Conservation (phyloP, 2,797 vertebrate genomes). For the Fringilla coelebs region DNA sequence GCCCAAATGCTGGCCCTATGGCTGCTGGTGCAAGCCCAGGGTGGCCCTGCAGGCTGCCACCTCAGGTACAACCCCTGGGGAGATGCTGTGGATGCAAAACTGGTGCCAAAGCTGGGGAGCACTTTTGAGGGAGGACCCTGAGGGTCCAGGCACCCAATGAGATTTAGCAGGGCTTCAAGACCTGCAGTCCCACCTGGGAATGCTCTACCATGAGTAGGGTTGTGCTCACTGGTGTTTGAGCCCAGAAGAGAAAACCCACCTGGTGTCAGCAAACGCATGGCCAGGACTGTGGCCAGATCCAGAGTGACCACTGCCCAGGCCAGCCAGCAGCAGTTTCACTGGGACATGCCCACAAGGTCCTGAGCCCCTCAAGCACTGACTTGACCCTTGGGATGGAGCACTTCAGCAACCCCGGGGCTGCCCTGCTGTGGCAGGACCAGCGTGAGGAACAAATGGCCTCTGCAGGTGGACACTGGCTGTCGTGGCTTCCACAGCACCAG, state of each 20-base stretch:
- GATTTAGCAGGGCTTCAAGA: background rate
- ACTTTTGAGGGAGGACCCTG: background rate
- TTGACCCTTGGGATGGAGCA: background rate
- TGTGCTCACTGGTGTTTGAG: background rate
- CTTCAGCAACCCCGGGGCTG: background rate
- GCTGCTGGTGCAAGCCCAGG: background rate
- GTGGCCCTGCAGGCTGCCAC: background rate
- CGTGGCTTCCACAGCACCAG: background rate
- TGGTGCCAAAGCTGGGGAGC: background rate
- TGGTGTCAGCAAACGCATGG: accelerated
- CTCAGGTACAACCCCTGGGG: background rate
- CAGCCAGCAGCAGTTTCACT: background rate
- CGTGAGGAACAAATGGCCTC: accelerated
- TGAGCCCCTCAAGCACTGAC: background rate
- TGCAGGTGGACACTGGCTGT: accelerated
- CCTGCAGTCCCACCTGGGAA: background rate
- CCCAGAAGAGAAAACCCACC: background rate
- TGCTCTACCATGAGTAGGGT: background rate
- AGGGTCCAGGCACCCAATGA: background rate
- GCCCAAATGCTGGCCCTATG: accelerated
- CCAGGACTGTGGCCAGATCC: background rate
- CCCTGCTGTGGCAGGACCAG: background rate
- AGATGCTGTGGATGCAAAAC: background rate
- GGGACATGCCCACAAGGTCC: background rate
- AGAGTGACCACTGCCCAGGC: accelerated